phyloP scores from a whole-genome alignment of 2,888 invertebrate species.

The Ormia ochracea region DNA sequence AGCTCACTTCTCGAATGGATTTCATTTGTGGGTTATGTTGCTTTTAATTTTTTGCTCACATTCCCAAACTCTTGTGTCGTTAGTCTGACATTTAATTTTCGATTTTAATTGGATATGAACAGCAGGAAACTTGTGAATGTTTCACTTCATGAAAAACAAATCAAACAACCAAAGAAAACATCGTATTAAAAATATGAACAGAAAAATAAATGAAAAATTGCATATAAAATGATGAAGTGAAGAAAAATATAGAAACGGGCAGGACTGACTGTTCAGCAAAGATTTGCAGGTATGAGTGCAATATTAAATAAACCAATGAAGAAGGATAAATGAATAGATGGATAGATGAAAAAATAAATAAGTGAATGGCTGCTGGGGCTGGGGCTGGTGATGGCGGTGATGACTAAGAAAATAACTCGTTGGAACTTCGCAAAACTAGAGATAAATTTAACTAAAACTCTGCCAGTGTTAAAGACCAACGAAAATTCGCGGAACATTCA shows the following conservation, averaged over 20 bases:
- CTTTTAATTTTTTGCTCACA: conserved; percentile 45
- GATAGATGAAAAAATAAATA: conserved; percentile 9
- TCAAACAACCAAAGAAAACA: conserved; percentile 40
- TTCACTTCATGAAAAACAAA: conserved; percentile 58
- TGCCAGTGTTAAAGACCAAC: conserved; percentile 6
- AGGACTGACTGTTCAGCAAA: background rate
- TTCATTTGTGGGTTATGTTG: conserved; percentile 4
- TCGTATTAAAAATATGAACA: conserved; percentile 17
- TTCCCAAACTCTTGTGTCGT: conserved; percentile 58
- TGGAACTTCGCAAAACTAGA: background rate
- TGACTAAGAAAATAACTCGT: conserved; percentile 41
- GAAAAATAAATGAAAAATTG: conserved; percentile 30
- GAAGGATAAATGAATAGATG: too few species aligned
- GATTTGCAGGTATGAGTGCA: background rate
- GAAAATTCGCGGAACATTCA: conserved; percentile 10
- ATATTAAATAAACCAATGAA: conserved; percentile 60
- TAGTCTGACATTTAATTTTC: conserved; percentile 76
- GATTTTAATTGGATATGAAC: conserved; percentile 77
- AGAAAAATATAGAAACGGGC: background rate
- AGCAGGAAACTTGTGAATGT: conserved; percentile 72
- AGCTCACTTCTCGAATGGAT: background rate
- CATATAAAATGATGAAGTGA: conserved; percentile 21
- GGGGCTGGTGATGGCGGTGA: background rate
- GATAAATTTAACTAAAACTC: conserved; percentile 26
- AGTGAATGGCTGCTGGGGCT: background rate